Evolutionary conservation across 2,113 vertebrate genomes (phyloP).

Genomic region (Arizona elegans): DNA sequence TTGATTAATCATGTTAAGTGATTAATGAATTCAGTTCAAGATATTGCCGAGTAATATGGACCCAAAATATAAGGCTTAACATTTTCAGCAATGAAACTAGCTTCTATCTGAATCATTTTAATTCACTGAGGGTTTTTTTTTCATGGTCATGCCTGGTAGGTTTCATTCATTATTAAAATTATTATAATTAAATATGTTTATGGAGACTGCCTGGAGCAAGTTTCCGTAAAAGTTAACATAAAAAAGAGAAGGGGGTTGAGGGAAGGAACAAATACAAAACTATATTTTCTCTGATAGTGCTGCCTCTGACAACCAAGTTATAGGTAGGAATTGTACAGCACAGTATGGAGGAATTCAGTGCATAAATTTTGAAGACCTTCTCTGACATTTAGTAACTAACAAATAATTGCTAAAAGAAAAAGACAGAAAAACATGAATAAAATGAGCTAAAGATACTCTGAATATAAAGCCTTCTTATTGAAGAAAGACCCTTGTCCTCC

Average conservation of each 20-base stretch:
- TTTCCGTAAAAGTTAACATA: not conserved
- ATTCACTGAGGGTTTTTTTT: not conserved
- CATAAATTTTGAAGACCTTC: constrained; percentile 10
- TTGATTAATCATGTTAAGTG: constrained; percentile 17
- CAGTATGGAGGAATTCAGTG: not conserved
- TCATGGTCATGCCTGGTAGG: not conserved
- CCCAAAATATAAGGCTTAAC: not conserved
- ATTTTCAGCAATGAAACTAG: not conserved
- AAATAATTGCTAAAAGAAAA: constrained; percentile 30
- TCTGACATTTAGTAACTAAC: constrained; percentile 26
- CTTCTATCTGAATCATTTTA: not conserved
- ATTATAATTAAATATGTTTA: constrained; percentile 24
- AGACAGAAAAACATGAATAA: constrained; percentile 19
- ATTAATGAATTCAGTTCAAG: constrained; percentile 10
- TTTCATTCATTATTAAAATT: constrained; percentile 1
- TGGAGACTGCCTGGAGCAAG: not conserved
- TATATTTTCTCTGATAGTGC: constrained; percentile 25
- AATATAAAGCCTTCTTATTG: not conserved
- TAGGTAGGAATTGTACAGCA: constrained; percentile 11
- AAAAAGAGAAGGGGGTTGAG: not conserved
- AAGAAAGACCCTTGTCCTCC: not conserved
- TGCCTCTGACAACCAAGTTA: constrained; percentile 26
- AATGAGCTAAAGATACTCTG: constrained; percentile 3
- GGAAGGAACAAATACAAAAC: not conserved
- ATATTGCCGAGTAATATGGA: not conserved